Conservation (phyloP, 1,140 invertebrate genomes). For the Drosophila nannoptera region DNA sequence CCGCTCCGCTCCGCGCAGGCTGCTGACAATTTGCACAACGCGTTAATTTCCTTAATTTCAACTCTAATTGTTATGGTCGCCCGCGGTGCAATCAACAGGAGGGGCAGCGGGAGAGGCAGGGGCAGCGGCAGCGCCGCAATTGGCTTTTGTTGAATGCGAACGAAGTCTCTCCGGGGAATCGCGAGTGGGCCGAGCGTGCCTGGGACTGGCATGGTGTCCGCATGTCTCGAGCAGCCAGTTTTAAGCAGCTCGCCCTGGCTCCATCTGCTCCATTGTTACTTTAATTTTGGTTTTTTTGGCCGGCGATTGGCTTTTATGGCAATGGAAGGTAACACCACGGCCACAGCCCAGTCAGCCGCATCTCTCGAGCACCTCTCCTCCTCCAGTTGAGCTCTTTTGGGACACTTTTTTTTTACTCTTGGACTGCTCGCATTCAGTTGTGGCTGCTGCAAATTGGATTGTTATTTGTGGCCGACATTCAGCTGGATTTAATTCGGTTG, state of each 20-base stretch:
- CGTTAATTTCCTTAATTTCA: slow-evolving; percentile 74
- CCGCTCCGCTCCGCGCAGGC: not conserved
- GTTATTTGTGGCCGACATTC: slow-evolving; percentile 51
- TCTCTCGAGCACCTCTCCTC: slow-evolving; percentile 42
- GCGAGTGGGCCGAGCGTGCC: slow-evolving; percentile 1
- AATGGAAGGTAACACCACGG: slow-evolving; percentile 25
- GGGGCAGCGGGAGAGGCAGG: not conserved
- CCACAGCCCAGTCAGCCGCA: slow-evolving; percentile 40
- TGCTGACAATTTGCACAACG: slow-evolving; percentile 55
- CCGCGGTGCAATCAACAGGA: slow-evolving; percentile 68
- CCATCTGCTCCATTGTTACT: not conserved
- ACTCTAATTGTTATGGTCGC: slow-evolving; percentile 72
- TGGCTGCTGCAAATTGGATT: slow-evolving; percentile 33
- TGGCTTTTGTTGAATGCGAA: slow-evolving; percentile 36
- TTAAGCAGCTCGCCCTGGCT: slow-evolving; percentile 4
- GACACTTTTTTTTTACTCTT: slow-evolving; percentile 6
- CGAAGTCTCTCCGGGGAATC: slow-evolving; percentile 18
- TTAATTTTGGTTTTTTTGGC: slow-evolving; percentile 31
- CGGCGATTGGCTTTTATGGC: slow-evolving; percentile 69
- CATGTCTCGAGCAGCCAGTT: slow-evolving; percentile 39
- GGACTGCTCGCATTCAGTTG: slow-evolving; percentile 3
- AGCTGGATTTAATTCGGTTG: slow-evolving; percentile 49
- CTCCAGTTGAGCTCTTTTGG: slow-evolving; percentile 11
- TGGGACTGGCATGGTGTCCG: slow-evolving; percentile 42
- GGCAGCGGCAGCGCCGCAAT: slow-evolving; percentile 23